Percentiles rank a stretch among this genome's conserved stretches.
Conservation (phyloP, 1,140 invertebrate genomes). For the Heliconius himera region DNA sequence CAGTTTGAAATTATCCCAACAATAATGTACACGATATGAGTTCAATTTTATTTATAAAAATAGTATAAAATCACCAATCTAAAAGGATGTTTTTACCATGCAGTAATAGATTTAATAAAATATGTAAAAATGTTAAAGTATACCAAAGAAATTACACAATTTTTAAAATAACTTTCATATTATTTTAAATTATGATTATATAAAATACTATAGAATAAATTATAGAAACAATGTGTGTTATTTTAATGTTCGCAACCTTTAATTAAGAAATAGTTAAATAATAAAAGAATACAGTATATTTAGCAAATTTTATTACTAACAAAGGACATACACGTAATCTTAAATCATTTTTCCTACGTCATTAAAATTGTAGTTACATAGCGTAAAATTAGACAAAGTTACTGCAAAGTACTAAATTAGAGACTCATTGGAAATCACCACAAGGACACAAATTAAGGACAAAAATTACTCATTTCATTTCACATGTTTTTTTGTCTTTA, state of each 20-base stretch:
- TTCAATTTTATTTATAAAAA: too few relatives aligned
- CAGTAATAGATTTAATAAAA: background rate
- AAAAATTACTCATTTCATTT: background rate
- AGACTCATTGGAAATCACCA: constrained; percentile 7
- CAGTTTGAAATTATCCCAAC: too few relatives aligned
- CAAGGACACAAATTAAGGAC: background rate
- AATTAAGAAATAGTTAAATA: constrained; percentile 9
- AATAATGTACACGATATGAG: too few relatives aligned
- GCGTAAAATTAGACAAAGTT: constrained; percentile 33
- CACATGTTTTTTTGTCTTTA: background rate
- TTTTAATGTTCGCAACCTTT: background rate
- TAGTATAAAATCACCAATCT: too few relatives aligned
- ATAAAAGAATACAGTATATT: constrained; percentile 37
- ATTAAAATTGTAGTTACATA: constrained; percentile 59
- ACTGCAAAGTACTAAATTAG: constrained; percentile 7
- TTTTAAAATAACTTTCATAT: background rate
- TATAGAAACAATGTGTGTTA: background rate
- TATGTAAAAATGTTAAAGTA: background rate
- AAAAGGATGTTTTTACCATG: too few relatives aligned
- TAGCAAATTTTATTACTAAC: constrained; percentile 72
- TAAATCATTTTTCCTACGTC: constrained; percentile 59
- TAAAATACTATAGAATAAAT: background rate
- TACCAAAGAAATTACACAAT: background rate
- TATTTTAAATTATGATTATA: background rate
- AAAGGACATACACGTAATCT: constrained; percentile 66